Evolutionary conservation across 2,113 vertebrate species (phyloP).

Genomic region (Corythoichthys haematopterus): DNA sequence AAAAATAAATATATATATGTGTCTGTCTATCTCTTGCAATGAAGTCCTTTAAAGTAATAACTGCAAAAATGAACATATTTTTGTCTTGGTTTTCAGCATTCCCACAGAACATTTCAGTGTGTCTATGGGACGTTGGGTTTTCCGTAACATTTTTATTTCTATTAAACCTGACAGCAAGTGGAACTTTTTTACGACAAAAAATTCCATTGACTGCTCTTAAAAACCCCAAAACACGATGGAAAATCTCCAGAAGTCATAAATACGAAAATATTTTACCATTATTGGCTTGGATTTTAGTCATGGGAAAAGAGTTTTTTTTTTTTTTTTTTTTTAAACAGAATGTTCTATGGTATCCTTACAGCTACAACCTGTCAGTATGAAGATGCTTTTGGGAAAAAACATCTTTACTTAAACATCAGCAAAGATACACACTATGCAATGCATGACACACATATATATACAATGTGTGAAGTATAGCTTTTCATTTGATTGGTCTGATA

Average conservation of each 20-base stretch:
- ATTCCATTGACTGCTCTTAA: neutral
- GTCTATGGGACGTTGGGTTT: neutral
- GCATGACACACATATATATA: neutral
- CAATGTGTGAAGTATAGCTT: slow-evolving; percentile 2
- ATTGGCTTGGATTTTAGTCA: slow-evolving; percentile 16
- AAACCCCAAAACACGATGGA: slow-evolving; percentile 1
- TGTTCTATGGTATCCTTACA: neutral
- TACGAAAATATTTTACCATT: neutral
- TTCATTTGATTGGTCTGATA: slow-evolving; percentile 6
- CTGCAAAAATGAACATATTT: neutral
- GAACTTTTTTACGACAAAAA: neutral
- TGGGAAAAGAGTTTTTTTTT: slow-evolving; percentile 29
- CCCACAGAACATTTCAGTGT: slow-evolving; percentile 15
- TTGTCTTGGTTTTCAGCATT: neutral
- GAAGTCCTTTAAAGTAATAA: neutral
- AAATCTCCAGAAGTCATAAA: neutral
- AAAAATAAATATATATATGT: no score
- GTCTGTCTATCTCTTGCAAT: neutral
- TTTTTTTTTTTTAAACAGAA: slow-evolving; percentile 5
- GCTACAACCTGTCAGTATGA: slow-evolving; percentile 2
- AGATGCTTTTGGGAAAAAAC: neutral
- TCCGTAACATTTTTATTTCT: slow-evolving; percentile 4
- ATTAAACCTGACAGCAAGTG: slow-evolving; percentile 10
- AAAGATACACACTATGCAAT: neutral
- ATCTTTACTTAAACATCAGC: neutral